Evolutionary conservation across 2,797 vertebrate genomes (phyloP), one percentile per base, ranked within the genome.

Genomic region (Salmo trutta): DNA sequence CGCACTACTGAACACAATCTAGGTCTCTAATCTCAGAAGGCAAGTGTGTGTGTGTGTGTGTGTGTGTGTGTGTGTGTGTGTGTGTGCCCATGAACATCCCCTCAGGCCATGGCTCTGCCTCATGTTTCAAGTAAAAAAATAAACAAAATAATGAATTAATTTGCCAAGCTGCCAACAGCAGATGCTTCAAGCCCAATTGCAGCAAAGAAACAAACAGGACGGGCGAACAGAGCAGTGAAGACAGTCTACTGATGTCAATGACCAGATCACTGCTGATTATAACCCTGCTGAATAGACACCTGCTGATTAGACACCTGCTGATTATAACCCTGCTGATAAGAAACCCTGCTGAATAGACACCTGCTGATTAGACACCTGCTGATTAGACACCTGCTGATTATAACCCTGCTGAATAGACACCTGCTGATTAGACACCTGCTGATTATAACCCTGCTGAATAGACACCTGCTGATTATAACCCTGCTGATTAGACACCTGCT

Each of bases 161-260:
- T 71, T 27, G 54, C 59, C n/a, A 62, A 74, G 66, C 70, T 75
- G 29, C 59, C 52, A 51, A 70, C 77, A 79, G 73, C 75, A 78
- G 78, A 82, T 75, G 79, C 75, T 83, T 75, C 41, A 75, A 62
- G 59, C 77, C 73, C 67, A 74, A 78, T 68, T 71, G 73, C 64
- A 24, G 3, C 77, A 76, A 84, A 85, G 77, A 79, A 82, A 76
- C 56, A 79, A 76, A 76, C 24, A 24, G 72, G 71, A 75, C 79
- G 10, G 1, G 21, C 2, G 14, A 5, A 51, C 12, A 17, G 0
- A 1, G 27, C 24, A 69, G 76, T 77, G 74, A 77, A 53, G 69
- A 66, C 70, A 85, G 83, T 80, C 76, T 75, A 77, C 72, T 47
- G 77, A 91, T 83, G 87, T 79, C 80, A 88, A 85, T 78, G 80